These are phyloP conservation scores for Odontocolon sp. DNA, from an alignment of 2,888 invertebrate genomes.

Conservation along the genomic window DNA sequence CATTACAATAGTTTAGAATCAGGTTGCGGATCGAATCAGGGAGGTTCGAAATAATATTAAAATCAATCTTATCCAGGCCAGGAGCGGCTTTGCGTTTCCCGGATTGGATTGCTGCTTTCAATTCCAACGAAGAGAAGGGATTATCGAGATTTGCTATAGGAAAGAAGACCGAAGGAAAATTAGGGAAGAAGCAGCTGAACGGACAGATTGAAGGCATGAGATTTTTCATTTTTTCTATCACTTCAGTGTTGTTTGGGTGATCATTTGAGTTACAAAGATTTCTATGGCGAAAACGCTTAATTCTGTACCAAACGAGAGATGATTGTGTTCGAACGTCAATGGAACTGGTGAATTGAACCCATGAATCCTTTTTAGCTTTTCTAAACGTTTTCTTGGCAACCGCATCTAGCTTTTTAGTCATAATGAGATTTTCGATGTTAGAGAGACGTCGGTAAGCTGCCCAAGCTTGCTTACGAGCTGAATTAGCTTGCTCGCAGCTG, in stretches of 20 bases:
- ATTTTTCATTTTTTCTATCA: not conserved
- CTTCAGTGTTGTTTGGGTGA: not conserved
- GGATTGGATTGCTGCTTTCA: not conserved
- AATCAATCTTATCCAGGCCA: conserved; percentile 31
- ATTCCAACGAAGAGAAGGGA: not conserved
- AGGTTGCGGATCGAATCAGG: too few species aligned
- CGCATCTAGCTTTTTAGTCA: conserved; percentile 6
- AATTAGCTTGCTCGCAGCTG: not conserved
- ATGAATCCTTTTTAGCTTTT: conserved; percentile 12
- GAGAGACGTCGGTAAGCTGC: not conserved
- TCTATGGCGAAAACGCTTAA: conserved; percentile 8
- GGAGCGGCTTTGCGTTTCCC: conserved; percentile 13
- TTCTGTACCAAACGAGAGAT: not conserved
- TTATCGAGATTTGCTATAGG: not conserved
- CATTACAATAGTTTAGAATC: too few species aligned
- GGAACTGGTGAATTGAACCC: not conserved
- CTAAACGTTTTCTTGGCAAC: conserved; percentile 16
- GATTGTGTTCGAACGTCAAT: not conserved
- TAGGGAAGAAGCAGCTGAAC: not conserved
- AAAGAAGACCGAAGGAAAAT: not conserved
- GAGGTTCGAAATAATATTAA: too few species aligned
- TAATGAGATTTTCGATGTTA: not conserved
- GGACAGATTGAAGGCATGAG: conserved; percentile 14
- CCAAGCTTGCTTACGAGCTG: not conserved
- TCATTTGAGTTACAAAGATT: not conserved